Evolutionary conservation across 2,888 invertebrate species (phyloP), one percentile per base, ranked within the genome.

Genomic region (Cecidostiba fungosa): DNA sequence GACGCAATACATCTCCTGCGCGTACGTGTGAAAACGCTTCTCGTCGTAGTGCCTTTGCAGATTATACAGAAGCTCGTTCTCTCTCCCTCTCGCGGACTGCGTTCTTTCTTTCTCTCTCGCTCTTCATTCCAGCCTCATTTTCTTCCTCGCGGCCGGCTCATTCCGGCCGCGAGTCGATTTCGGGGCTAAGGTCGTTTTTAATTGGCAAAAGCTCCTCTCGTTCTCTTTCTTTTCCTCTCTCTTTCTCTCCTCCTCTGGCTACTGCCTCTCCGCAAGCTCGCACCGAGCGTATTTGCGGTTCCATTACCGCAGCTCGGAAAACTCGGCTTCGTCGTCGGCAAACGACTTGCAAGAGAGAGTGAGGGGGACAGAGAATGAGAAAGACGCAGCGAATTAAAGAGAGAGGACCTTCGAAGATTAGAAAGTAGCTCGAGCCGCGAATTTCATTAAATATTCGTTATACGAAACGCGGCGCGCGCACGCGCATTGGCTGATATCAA

Each of bases 161-260:
- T 54, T 76, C 59, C 50, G 19, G 54, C 74, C 76, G 79, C 54
- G 81, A 81, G 80, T 86, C 76, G 85, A 85, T 85, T 87, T 87
- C 84, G 85, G 83, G 87, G 87, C 85, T 87, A 86, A 87, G 85
- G 87, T 87, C 85, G 84, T 82, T 87, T 87, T 87, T 87, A 87
- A 87, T 87, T 87, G 85, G 85, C 85, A 87, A 81, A 80, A 85
- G 83, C 83, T 83, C 43, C 76, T 84, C 70, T 86, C 62, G 10
- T 54, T 81, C 70, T 76, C 47, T 26, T 50, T 54, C 43, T 66
- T 32, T 74, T 66, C 36, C 62, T 54, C 72, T 29, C 29, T 43
- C 36, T 50, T 39, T 32, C 39, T 70, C 36, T 32, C 16, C 1
- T 8, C 1, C 39, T 47, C 50, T 59, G n/a, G n/a, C n/a, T 4